Conservation (phyloP, 2,888 invertebrate genomes). For the Thyatira batis region DNA sequence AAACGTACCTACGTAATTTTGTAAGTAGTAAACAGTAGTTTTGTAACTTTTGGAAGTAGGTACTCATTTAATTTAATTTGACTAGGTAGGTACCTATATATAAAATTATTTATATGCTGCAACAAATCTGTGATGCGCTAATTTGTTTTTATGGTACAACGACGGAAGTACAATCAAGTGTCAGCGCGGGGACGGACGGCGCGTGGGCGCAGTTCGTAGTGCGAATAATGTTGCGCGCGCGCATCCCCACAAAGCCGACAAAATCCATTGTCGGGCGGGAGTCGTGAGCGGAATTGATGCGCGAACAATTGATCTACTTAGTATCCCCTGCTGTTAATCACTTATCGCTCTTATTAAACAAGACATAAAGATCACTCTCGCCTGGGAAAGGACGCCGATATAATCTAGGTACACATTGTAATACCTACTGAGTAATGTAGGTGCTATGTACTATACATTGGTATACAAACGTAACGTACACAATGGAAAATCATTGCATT, state of each 20-base stretch:
- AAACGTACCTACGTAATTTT: no score
- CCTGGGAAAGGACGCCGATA: not conserved
- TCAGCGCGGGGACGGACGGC: slow-evolving; percentile 22
- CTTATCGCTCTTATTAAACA: not conserved
- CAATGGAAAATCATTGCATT: slow-evolving; percentile 51
- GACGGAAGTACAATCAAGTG: slow-evolving; percentile 6
- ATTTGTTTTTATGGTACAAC: slow-evolving; percentile 1
- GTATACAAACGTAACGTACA: slow-evolving; percentile 24
- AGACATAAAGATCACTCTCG: not conserved
- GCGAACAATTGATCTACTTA: slow-evolving; percentile 27
- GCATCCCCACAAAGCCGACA: slow-evolving; percentile 38
- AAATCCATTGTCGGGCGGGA: slow-evolving; percentile 38
- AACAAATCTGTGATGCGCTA: slow-evolving; percentile 6
- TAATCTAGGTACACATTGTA: slow-evolving; percentile 2
- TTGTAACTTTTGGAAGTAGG: no score
- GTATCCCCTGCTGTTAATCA: not conserved
- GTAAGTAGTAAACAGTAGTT: no score
- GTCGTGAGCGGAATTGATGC: slow-evolving; percentile 53
- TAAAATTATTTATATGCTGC: not conserved
- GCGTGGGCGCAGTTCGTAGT: slow-evolving; percentile 37
- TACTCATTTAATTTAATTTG: no score
- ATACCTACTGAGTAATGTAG: slow-evolving; percentile 1
- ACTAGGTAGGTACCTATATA: no score
- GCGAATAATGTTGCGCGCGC: slow-evolving; percentile 53
- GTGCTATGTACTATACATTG: slow-evolving; percentile 5